Percentiles rank a stretch among this genome's conserved stretches.
These are phyloP conservation scores for Harpagoxenus sublaevis DNA, from an alignment of 2,888 invertebrate species.

Conservation along the genomic window DNA sequence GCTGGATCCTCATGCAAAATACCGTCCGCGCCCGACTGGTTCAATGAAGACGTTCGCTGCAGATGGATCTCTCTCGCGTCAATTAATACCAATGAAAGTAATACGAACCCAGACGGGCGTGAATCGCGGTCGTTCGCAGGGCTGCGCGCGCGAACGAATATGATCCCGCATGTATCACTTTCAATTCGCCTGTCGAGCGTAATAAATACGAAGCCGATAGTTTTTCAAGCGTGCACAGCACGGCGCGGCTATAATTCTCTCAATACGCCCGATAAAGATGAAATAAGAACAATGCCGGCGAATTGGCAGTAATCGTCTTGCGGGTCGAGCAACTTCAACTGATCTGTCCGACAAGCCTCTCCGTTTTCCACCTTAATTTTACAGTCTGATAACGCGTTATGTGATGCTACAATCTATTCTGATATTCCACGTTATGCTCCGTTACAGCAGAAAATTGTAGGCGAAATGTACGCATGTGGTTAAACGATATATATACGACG, in stretches of 20 bases:
- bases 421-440: conserved; percentile 29
- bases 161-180: conserved; percentile 19
- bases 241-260: not conserved
- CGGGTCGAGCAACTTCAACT: not conserved
- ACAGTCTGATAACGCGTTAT: conserved; percentile 27
- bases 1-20: conserved; percentile 64
- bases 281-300: not conserved
- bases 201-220: conserved; percentile 12
- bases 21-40: conserved; percentile 65
- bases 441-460: conserved; percentile 35
- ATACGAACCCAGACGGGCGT: conserved; percentile 26
- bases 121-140: not conserved
- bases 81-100: conserved; percentile 65
- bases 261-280: not conserved
- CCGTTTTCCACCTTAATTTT: not conserved
- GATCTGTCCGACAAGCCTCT: not conserved
- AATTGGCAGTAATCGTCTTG: conserved; percentile 15
- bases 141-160: conserved; percentile 2
- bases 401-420: not conserved
- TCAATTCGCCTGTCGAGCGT: conserved; percentile 25
- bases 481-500: not conserved
- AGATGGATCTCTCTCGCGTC: conserved; percentile 56
- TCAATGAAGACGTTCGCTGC: conserved; percentile 53
- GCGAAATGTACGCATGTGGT: not conserved
- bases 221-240: not conserved